Base-by-base conservation (phyloP, 1,140 invertebrate species). In the Dendrolimus punctatus region DNA sequence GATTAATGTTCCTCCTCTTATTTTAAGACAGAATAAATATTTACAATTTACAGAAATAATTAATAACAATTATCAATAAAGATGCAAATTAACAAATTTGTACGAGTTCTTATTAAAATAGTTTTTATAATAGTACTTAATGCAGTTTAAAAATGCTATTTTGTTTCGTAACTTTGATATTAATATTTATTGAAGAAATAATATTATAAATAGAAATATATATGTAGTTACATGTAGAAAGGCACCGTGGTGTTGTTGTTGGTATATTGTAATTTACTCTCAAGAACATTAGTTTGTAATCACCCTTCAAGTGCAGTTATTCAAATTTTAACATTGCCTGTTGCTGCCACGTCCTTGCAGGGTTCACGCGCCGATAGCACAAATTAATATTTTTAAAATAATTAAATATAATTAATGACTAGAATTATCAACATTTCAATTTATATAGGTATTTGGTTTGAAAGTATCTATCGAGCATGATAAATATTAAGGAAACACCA, bases 11-110 rank as follows among this genome's bases (percentile, higher is more conserved):
- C 87, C 85, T 87, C 85, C 86, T 83, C 80, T 88, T 86, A 72
- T 87, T 85, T 87, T 88, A 88, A 87, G 86, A 87, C 85, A 87
- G 78, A 87, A 80, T 83, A 71, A 83, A 87, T 88, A 87, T 87
- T 87, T 88, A 87, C 85, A 87, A 84, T 81, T 76, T 83, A 85
- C 78, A 83, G 66, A 73, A 68, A 72, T 76, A 83, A 78, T 70
- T 73, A 74, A 86, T 88, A 88, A 84, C 86, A 87, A 87, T 88
- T 86, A 67, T 73, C 80, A 77, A 77, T 77, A 67, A 79, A 73
- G 66, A 79, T 75, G 76, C 73, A 73, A 85, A 80, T 82, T 77
- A 84, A 80, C 77, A 84, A 82, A 78, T 81, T 85, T 84, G 76
- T 84, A 83, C 76, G 75, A 82, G 76, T 86, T 87, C 81, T 85